phyloP scores from a whole-genome alignment of 2,888 invertebrate genomes.

The Anoncus sp. region DNA sequence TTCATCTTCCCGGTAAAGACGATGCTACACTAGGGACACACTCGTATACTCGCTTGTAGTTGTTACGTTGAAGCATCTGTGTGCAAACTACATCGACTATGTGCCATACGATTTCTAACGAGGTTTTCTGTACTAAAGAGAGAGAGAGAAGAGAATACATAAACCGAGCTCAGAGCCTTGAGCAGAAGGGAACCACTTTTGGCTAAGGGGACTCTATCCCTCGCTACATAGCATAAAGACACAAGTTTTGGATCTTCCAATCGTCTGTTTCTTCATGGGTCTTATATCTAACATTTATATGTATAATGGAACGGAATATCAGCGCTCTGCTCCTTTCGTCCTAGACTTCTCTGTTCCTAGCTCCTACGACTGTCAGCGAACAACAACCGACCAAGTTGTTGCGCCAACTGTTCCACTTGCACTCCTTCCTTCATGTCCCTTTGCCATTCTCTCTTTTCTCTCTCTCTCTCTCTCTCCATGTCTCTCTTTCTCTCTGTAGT shows the following conservation, averaged over 20 bases:
- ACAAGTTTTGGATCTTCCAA: conserved; percentile 30
- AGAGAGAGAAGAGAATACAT: conserved; percentile 1
- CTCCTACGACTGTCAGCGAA: conserved; percentile 62
- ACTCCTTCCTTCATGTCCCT: conserved; percentile 28
- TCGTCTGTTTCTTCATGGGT: conserved; percentile 26
- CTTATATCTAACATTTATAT: conserved; percentile 1
- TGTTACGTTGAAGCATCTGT: conserved; percentile 38
- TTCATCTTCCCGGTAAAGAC: conserved; percentile 12
- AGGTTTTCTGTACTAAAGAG: conserved; percentile 23
- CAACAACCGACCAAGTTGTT: conserved; percentile 66
- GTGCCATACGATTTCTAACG: conserved; percentile 44
- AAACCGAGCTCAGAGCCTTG: conserved; percentile 1
- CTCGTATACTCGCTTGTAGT: conserved; percentile 22
- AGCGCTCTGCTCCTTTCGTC: conserved; percentile 3
- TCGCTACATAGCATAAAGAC: conserved; percentile 1
- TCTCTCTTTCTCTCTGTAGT: conserved; percentile 12
- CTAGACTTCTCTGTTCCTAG: conserved; percentile 15
- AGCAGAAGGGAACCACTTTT: conserved; percentile 33
- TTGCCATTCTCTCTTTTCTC: conserved; percentile 10
- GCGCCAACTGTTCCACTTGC: conserved; percentile 57
- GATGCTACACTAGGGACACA: conserved; percentile 1
- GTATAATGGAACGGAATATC: not conserved
- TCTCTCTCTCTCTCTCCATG: conserved; percentile 32
- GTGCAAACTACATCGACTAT: conserved; percentile 50
- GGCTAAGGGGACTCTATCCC: conserved; percentile 19